Evolutionary conservation across 92 coral and sea anemone species (phyloP).

Genomic region (Actinostola sp.): DNA sequence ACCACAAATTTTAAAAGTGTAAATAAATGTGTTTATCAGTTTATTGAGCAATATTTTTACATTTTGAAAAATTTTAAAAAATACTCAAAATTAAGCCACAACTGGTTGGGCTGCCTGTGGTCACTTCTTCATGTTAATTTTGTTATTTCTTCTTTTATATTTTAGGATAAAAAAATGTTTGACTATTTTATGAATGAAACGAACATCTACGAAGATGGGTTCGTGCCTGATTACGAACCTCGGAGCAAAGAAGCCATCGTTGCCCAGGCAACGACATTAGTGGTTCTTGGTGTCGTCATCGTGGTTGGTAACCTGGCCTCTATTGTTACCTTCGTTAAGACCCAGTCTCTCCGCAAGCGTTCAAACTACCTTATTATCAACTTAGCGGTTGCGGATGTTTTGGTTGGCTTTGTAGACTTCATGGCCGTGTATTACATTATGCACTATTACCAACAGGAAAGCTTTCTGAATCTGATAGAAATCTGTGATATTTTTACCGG

Average conservation of each 20-base stretch:
- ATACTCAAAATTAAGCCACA: too few species aligned
- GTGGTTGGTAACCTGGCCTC: conserved; percentile 38
- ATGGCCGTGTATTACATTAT: conserved; percentile 25
- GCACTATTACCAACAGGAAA: not conserved
- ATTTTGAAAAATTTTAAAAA: too few species aligned
- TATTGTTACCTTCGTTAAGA: conserved; percentile 39
- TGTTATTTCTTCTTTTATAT: too few species aligned
- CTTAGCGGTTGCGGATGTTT: conserved; percentile 47
- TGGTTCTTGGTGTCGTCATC: conserved; percentile 30
- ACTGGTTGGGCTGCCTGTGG: too few species aligned
- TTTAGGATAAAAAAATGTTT: too few species aligned
- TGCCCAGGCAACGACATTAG: conserved; percentile 1
- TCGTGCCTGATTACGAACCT: not conserved
- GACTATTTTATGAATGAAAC: not conserved
- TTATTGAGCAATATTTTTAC: too few species aligned
- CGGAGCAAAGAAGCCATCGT: conserved; percentile 3
- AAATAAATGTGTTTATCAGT: too few species aligned
- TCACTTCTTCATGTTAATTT: too few species aligned
- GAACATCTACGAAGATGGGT: not conserved
- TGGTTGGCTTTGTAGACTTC: conserved; percentile 42
- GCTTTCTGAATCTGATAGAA: conserved; percentile 10
- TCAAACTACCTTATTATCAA: conserved; percentile 54
- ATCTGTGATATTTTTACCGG: conserved; percentile 45
- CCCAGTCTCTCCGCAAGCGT: conserved; percentile 47
- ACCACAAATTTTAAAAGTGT: too few species aligned